These are phyloP conservation scores for Drosophila vallismaia DNA, from an alignment of 2,888 invertebrate genomes.

Conservation along the genomic window DNA sequence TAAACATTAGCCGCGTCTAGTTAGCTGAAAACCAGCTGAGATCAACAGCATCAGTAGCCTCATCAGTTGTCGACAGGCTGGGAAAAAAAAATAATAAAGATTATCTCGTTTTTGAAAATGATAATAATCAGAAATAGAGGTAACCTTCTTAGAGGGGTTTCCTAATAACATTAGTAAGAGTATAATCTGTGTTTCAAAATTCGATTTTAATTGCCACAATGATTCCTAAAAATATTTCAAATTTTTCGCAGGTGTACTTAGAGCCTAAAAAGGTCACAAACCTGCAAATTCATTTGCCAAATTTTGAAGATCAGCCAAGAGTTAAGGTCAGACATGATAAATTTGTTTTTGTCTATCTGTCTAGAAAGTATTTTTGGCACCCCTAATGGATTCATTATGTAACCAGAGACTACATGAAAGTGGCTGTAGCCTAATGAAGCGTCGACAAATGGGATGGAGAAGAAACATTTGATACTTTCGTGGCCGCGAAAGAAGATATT, in stretches of 20 bases:
- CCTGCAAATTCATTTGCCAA: slow-evolving; percentile 33
- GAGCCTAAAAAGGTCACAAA: slow-evolving; percentile 1
- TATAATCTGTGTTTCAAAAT: not conserved
- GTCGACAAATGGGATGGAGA: slow-evolving; percentile 21
- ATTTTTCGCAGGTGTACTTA: not conserved
- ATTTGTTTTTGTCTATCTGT: slow-evolving; percentile 15
- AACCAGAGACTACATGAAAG: slow-evolving; percentile 70
- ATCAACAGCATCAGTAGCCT: slow-evolving; percentile 4
- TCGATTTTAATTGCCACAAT: not conserved
- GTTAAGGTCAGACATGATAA: slow-evolving; percentile 61
- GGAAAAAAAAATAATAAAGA: not conserved
- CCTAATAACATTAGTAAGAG: not conserved
- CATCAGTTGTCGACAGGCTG: not conserved
- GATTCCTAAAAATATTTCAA: not conserved
- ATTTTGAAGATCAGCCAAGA: slow-evolving; percentile 10
- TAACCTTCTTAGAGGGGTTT: not conserved
- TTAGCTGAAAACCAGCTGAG: slow-evolving; percentile 17
- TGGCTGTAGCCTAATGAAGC: slow-evolving; percentile 64
- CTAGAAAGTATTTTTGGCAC: slow-evolving; percentile 68
- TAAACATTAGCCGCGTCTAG: slow-evolving; percentile 18
- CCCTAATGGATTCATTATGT: slow-evolving; percentile 57
- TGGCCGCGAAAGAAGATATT: slow-evolving; percentile 22
- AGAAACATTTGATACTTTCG: slow-evolving; percentile 68
- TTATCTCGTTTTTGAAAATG: not conserved
- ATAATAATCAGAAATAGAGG: not conserved